Percentiles rank a stretch among this genome's conserved stretches.
Evolutionary conservation across 2,888 invertebrate genomes (phyloP).

Genomic region (Andrena fulva): DNA sequence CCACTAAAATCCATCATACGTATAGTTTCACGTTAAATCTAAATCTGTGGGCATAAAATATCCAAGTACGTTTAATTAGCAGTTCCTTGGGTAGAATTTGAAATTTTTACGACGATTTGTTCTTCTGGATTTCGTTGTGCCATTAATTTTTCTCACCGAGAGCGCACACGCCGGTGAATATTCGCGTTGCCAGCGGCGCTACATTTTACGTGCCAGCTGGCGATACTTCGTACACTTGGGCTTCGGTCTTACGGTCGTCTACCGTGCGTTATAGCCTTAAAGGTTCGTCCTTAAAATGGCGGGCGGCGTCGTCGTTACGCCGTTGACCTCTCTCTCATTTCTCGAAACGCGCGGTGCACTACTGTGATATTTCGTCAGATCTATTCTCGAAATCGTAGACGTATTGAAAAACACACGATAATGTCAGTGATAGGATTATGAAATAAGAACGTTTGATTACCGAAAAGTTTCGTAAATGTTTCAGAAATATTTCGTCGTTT

Average conservation of each 20-base stretch:
- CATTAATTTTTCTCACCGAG: constrained; percentile 66
- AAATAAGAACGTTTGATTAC: not conserved
- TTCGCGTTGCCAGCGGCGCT: constrained; percentile 63
- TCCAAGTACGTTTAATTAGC: not conserved
- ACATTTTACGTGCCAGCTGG: constrained; percentile 73
- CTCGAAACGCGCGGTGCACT: constrained; percentile 10
- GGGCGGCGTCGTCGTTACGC: constrained; percentile 62
- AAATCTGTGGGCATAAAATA: not conserved
- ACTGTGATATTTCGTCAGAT: constrained; percentile 31
- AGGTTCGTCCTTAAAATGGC: constrained; percentile 73
- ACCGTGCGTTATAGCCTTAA: constrained; percentile 63
- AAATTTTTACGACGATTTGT: not conserved
- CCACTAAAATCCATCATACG: not conserved
- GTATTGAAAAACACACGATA: not conserved
- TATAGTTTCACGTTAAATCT: not conserved
- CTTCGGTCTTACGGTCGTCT: constrained; percentile 55
- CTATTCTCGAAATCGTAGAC: not conserved
- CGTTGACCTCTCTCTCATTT: constrained; percentile 56
- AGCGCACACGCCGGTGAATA: constrained; percentile 49
- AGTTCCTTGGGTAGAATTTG: not conserved
- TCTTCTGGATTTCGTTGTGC: constrained; percentile 33
- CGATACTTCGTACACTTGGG: constrained; percentile 49
- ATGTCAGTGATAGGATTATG: not conserved
- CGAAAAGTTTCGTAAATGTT: not conserved
- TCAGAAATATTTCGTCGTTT: not conserved